Evolutionary conservation across 2,888 invertebrate genomes (phyloP).

Genomic region (Trichogramma evanescens): DNA sequence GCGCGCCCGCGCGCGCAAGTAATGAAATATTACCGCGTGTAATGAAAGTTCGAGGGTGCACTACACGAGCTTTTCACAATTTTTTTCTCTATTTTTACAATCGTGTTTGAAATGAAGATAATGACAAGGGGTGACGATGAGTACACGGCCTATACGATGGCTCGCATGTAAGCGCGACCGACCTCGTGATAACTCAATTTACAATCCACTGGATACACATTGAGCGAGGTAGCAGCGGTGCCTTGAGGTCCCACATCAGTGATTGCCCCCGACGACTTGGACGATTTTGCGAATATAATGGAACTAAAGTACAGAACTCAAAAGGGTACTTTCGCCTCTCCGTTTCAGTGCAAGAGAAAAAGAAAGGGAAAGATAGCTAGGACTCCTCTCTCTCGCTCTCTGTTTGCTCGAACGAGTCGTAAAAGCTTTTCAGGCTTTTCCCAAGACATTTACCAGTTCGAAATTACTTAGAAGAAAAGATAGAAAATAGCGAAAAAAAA

Average conservation of each 20-base stretch:
- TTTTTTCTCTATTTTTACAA: too few relatives aligned
- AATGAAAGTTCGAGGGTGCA: too few relatives aligned
- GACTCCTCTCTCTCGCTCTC: not conserved
- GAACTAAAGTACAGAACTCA: constrained; percentile 16
- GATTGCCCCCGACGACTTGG: constrained; percentile 5
- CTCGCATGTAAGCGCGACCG: too few relatives aligned
- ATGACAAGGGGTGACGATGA: too few relatives aligned
- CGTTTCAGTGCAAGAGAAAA: not conserved
- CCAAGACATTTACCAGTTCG: not conserved
- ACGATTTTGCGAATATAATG: constrained; percentile 9
- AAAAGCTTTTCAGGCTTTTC: constrained; percentile 1
- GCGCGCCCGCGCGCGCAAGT: too few relatives aligned
- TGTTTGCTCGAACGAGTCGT: constrained; percentile 2
- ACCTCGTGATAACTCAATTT: constrained; percentile 16
- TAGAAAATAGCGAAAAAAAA: too few relatives aligned
- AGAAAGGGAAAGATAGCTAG: too few relatives aligned
- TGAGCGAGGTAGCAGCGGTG: constrained; percentile 5
- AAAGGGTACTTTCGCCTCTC: constrained; percentile 5
- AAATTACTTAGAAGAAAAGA: constrained; percentile 4
- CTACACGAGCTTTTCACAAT: too few relatives aligned
- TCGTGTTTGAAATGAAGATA: too few relatives aligned
- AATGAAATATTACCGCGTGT: too few relatives aligned
- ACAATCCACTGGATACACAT: not conserved
- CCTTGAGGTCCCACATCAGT: not conserved
- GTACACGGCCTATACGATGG: too few relatives aligned